Evolutionary conservation across 2,113 vertebrate species (phyloP), one percentile per base, ranked within the genome.

Genomic region (Dolichotis patagonum): DNA sequence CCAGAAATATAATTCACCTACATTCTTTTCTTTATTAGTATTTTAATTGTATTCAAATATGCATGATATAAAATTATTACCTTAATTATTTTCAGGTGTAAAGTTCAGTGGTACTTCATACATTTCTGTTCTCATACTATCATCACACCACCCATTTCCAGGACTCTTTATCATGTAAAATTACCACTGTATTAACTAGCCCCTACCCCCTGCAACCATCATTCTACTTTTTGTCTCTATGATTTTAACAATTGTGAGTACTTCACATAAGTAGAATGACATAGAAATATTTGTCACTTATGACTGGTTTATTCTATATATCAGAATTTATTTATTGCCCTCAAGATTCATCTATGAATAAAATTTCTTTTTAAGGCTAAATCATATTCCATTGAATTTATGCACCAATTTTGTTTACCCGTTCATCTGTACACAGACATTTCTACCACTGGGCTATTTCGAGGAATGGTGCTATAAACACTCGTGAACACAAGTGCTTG

Each of bases 31-130:
- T 28, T 82, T 84, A 54, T 91, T 38, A 46, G 9, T 78, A 30
- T 91, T 93, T 91, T 46, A 95, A 54, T 69, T 85, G 22, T 89
- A 20, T 9, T 81, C 60, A 94, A 94, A 65, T 82, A 12, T 19
- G 22, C 4, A 82, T 30, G 56, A 20, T 35, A 60, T 85, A 67
- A 75, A 85, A 60, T 38, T 62, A 71, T 5, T 2, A 46, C 38
- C 9, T 46, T 69, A 54, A 13, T 2, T 28, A 80, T 69, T 80
- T 91, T 87, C 62, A 77, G 63, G 35, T 60, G 13, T 14, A 52
- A 2, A 5, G 11, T 32, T 52, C 16, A 60, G 69, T 73, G 35
- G 54, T n/a, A 35, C 54, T 85, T 28, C 54, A 3, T 41, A 32
- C 13, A 52, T 16, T 60, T 38, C 30, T 24, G 26, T 49, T 69